These are phyloP conservation scores for Nezara viridula DNA, from an alignment of 2,888 invertebrate genomes.

Conservation along the genomic window DNA sequence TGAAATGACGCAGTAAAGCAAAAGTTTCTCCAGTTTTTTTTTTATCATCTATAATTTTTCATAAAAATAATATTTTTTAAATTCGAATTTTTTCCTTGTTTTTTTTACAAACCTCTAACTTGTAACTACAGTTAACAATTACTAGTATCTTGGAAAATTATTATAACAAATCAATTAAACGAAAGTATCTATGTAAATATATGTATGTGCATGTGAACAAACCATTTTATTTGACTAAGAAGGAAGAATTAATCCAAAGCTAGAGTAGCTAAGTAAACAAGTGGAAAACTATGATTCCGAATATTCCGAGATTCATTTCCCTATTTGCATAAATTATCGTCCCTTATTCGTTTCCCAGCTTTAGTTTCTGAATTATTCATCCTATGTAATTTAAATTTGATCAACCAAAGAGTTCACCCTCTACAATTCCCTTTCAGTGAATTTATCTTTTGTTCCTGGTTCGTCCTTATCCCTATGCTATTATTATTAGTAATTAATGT, in stretches of 20 bases:
- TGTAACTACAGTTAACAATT: too few relatives aligned
- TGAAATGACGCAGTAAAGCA: too few relatives aligned
- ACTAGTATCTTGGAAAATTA: too few relatives aligned
- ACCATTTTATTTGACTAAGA: not conserved
- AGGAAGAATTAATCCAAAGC: not conserved
- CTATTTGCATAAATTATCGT: conserved; percentile 32
- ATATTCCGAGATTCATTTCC: conserved; percentile 5
- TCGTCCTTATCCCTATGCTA: not conserved
- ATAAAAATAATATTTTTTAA: too few relatives aligned
- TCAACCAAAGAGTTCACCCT: not conserved
- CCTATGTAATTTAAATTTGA: not conserved
- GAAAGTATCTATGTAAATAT: not conserved
- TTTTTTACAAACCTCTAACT: too few relatives aligned
- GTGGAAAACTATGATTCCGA: conserved; percentile 12
- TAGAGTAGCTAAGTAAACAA: not conserved
- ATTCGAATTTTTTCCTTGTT: too few relatives aligned
- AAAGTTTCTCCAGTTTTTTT: not conserved
- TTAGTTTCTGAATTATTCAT: conserved; percentile 27
- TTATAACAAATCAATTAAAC: too few relatives aligned
- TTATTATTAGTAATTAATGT: not conserved
- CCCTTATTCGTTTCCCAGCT: not conserved
- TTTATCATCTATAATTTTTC: too few relatives aligned
- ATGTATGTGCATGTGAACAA: not conserved
- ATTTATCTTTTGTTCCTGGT: not conserved
- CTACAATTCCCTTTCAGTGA: not conserved